Evolutionary conservation across 2,797 vertebrate genomes (phyloP).

Genomic region (Falco columbarius): DNA sequence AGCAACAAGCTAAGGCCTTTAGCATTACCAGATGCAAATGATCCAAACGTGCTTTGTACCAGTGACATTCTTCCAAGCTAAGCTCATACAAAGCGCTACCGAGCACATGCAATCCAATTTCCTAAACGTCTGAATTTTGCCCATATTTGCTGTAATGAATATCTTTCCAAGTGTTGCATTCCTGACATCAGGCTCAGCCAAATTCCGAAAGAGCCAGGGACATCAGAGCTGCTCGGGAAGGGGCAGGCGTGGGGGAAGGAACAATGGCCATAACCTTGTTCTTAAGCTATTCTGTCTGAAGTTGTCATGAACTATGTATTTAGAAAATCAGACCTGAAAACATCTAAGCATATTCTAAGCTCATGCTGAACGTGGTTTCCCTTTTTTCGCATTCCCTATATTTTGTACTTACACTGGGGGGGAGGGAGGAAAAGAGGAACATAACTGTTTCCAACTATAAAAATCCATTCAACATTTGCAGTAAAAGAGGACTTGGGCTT

Average conservation of each 20-base stretch:
- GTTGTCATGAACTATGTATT: not conserved
- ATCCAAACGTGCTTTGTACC: not conserved
- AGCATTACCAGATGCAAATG: not conserved
- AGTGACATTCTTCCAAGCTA: not conserved
- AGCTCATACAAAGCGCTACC: not conserved
- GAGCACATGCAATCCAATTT: not conserved
- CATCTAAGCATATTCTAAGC: not conserved
- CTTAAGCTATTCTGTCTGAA: not conserved
- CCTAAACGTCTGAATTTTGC: not conserved
- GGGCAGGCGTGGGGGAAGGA: accelerated
- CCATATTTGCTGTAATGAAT: not conserved
- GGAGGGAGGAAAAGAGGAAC: not conserved
- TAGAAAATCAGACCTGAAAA: constrained; percentile 1
- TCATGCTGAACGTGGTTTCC: not conserved
- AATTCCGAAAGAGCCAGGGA: not conserved
- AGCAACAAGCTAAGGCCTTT: not conserved
- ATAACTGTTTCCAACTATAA: not conserved
- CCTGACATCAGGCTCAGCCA: not conserved
- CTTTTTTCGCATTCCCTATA: not conserved
- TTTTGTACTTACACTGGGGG: not conserved
- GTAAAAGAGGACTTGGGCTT: not conserved
- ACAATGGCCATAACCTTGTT: not conserved
- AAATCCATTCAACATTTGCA: not conserved
- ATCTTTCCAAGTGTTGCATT: not conserved
- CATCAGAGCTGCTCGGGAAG: not conserved